Conservation (phyloP, 2,888 invertebrate species). For the Cordilura impudica region DNA sequence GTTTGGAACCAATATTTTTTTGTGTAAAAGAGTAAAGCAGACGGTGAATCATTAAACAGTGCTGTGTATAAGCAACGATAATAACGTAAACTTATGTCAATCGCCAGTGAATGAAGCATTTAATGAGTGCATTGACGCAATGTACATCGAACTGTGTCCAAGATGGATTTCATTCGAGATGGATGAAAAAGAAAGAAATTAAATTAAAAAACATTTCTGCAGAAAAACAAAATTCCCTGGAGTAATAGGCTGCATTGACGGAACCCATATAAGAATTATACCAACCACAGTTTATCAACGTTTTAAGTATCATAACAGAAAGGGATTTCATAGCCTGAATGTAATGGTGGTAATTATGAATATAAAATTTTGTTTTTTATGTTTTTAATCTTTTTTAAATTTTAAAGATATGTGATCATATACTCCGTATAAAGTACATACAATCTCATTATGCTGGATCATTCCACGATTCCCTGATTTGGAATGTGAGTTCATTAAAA, state of each 20-base stretch:
- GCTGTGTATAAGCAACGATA: too few species aligned
- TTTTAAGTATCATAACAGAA: slow-evolving; percentile 1
- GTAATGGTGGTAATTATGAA: not conserved
- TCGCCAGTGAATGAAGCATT: not conserved
- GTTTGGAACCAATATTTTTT: too few species aligned
- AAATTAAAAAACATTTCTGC: slow-evolving; percentile 6
- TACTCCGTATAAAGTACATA: not conserved
- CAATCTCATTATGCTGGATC: not conserved
- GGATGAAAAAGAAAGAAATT: not conserved
- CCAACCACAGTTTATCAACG: not conserved
- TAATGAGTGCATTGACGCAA: slow-evolving; percentile 5
- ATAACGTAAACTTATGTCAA: not conserved
- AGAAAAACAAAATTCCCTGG: not conserved
- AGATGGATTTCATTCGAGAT: slow-evolving; percentile 10
- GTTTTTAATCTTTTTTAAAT: not conserved
- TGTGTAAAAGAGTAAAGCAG: too few species aligned
- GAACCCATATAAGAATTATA: not conserved
- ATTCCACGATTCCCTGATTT: not conserved
- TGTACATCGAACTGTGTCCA: slow-evolving; percentile 18
- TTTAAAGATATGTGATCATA: not conserved
- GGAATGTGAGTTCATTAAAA: not conserved
- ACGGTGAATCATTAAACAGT: too few species aligned
- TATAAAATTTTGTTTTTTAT: not conserved
- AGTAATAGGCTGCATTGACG: slow-evolving; percentile 15
- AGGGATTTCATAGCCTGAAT: not conserved